A percentile compares a stretch with the other conserved stretches of the same genome.
Evolutionary conservation across 2,797 vertebrate genomes (phyloP).

Genomic region (Sciaenops ocellatus): DNA sequence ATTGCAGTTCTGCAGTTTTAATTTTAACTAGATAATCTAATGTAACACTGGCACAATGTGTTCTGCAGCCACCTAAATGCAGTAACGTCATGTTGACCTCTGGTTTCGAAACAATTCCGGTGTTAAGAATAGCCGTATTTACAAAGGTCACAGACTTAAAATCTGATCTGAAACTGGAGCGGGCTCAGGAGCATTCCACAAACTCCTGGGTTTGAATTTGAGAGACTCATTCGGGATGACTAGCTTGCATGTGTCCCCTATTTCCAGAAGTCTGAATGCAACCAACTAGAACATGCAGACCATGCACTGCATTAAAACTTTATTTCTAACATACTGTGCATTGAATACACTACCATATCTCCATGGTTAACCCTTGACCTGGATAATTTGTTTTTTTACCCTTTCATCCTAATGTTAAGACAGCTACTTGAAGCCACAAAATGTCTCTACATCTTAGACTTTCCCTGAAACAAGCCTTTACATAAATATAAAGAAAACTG

Average conservation of each 20-base stretch:
- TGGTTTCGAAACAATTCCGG: conserved; percentile 62
- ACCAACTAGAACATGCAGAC: conserved; percentile 26
- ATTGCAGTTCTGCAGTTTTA: not conserved
- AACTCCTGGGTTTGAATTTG: conserved; percentile 44
- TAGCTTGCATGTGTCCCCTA: conserved; percentile 16
- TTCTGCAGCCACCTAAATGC: conserved; percentile 16
- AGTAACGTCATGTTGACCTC: conserved; percentile 32
- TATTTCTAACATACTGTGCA: conserved; percentile 32
- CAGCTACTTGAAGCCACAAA: conserved; percentile 57
- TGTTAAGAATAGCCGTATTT: conserved; percentile 68
- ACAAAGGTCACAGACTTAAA: conserved; percentile 64
- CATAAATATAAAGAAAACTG: conserved; percentile 63
- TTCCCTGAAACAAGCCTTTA: conserved; percentile 50
- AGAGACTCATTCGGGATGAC: conserved; percentile 44
- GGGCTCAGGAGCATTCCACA: conserved; percentile 57
- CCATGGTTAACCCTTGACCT: conserved; percentile 47
- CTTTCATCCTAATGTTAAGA: conserved; percentile 55
- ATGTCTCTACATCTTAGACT: conserved; percentile 43
- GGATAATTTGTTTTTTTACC: conserved; percentile 38
- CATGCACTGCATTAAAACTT: conserved; percentile 16
- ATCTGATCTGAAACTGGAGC: conserved; percentile 69
- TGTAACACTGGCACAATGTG: conserved; percentile 3
- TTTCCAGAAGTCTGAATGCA: conserved; percentile 29
- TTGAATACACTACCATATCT: conserved; percentile 27
- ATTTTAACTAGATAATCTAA: conserved; percentile 20